Percentiles rank a stretch among this genome's conserved stretches.
Conservation (phyloP, 2,113 vertebrate genomes). For the Alligator sinensis region DNA sequence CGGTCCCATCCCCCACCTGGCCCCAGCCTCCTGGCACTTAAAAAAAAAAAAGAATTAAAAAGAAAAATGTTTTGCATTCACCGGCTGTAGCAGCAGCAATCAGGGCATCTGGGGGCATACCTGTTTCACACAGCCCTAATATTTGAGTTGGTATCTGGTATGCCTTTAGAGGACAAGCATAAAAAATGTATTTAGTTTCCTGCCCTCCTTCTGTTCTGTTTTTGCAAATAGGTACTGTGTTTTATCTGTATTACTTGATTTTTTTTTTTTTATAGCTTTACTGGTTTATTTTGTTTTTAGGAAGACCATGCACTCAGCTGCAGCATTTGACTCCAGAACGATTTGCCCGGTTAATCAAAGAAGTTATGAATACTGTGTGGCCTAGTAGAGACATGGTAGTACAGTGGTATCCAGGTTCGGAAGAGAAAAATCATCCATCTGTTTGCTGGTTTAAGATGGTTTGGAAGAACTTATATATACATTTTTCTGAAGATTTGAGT, state of each 20-base stretch:
- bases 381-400: conserved; percentile 90
- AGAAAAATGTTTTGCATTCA: too few relatives aligned
- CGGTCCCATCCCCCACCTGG: too few relatives aligned
- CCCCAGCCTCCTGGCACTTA: too few relatives aligned
- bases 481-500: conserved; percentile 93
- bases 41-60: too few relatives aligned
- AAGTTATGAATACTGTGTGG: conserved; percentile 89
- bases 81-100: too few relatives aligned
- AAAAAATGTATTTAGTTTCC: neutral
- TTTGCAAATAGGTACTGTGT: neutral
- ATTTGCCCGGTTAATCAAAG: conserved; percentile 94
- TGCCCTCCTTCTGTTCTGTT: neutral
- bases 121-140: too few relatives aligned
- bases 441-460: conserved; percentile 92
- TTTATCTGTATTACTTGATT: neutral
- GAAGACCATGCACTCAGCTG: conserved; percentile 94
- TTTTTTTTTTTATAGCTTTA: conserved; percentile 35
- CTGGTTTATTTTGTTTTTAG: conserved; percentile 80
- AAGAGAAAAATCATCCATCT: conserved; percentile 89
- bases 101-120: too few relatives aligned
- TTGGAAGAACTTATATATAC: conserved; percentile 96
- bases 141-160: neutral
- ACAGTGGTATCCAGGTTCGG: conserved; percentile 89
- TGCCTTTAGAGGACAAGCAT: neutral
- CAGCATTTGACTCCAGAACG: conserved; percentile 92